Evolutionary conservation across 1,140 invertebrate species (phyloP).

Genomic region (Megalonaias nervosa): DNA sequence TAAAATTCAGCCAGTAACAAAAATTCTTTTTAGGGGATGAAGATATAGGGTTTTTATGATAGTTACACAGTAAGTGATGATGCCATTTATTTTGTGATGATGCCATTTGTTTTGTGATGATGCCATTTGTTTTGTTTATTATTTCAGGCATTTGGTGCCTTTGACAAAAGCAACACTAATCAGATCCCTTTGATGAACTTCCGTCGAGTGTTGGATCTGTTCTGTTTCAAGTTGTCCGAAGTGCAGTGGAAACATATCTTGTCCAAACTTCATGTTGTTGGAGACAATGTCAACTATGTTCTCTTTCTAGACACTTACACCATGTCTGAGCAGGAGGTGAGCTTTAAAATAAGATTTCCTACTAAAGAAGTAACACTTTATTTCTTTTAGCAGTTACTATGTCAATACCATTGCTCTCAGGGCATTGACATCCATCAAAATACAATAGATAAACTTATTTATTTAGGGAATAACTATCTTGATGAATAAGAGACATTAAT

Average conservation of each 20-base stretch:
- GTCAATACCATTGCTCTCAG: too few relatives aligned
- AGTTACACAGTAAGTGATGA: too few relatives aligned
- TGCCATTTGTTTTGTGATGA: background rate
- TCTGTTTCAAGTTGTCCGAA: slow-evolving; percentile 64
- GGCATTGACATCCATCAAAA: too few relatives aligned
- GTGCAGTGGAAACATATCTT: slow-evolving; percentile 61
- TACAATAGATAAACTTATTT: too few relatives aligned
- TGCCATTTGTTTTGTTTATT: slow-evolving; percentile 7
- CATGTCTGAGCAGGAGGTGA: slow-evolving; percentile 48
- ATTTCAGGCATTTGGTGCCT: slow-evolving; percentile 62
- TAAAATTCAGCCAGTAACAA: too few relatives aligned
- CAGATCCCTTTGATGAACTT: slow-evolving; percentile 57
- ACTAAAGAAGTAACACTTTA: too few relatives aligned
- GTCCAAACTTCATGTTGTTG: slow-evolving; percentile 40
- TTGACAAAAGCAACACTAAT: slow-evolving; percentile 60
- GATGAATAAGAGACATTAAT: too few relatives aligned
- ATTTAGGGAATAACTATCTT: too few relatives aligned
- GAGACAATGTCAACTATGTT: slow-evolving; percentile 58
- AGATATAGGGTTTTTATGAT: too few relatives aligned
- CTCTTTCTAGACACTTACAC: slow-evolving; percentile 54
- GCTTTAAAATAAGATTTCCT: background rate
- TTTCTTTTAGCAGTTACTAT: too few relatives aligned
- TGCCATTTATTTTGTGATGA: background rate
- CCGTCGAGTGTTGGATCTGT: slow-evolving; percentile 60
- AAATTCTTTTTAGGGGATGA: background rate